Conservation (phyloP, 2,113 vertebrate species). For the Brachypteracias leptosomus region DNA sequence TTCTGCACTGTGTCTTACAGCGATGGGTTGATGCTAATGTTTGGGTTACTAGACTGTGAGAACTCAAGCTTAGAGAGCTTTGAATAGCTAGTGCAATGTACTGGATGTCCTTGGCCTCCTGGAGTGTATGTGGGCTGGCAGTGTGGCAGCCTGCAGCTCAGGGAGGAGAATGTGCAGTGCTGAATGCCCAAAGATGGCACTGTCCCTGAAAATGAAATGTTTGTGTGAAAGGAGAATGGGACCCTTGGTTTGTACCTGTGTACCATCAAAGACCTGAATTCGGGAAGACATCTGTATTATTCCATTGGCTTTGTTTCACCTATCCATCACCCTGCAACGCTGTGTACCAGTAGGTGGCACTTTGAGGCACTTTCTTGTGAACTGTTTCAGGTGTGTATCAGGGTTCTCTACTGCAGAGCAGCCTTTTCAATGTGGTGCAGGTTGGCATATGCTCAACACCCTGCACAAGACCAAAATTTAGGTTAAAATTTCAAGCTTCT, state of each 20-base stretch:
- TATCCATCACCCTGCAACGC: too few relatives aligned
- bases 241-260: accelerated
- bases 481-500: background rate
- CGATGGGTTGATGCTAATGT: background rate
- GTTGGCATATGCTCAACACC: background rate
- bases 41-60: background rate
- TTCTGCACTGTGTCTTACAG: background rate
- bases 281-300: background rate
- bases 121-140: background rate
- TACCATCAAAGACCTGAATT: background rate
- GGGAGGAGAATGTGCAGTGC: background rate
- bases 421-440: background rate
- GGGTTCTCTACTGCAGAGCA: background rate
- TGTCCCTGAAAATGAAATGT: background rate
- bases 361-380: background rate
- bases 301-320: background rate
- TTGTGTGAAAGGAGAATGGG: background rate
- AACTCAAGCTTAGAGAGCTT: background rate
- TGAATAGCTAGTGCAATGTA: background rate
- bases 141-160: background rate
- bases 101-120: background rate
- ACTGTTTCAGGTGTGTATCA: background rate
- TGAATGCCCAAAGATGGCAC: accelerated
- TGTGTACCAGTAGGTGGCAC: background rate
- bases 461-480: background rate